Evolutionary conservation across 2,797 vertebrate genomes (phyloP).

Genomic region (Helarctos malayanus): DNA sequence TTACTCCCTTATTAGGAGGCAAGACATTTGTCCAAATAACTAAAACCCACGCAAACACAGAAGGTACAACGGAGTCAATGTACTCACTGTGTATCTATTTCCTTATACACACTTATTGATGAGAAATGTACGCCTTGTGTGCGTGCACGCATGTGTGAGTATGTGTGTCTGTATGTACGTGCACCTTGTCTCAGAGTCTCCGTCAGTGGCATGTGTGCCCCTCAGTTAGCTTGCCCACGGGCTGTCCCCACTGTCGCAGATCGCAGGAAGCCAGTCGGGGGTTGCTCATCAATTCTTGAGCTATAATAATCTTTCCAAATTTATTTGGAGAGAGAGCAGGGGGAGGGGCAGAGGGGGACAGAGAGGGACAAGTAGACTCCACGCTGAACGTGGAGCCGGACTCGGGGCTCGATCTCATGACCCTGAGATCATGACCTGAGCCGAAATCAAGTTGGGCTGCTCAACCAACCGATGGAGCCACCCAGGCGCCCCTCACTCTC

Average conservation of each 20-base stretch:
- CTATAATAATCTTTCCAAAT: neutral
- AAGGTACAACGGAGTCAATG: neutral
- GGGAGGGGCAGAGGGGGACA: neutral
- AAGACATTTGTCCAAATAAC: neutral
- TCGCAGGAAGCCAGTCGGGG: neutral
- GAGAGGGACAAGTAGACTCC: neutral
- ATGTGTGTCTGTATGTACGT: neutral
- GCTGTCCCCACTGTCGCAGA: no score
- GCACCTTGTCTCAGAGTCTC: neutral
- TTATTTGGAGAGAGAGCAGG: neutral
- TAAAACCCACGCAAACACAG: neutral
- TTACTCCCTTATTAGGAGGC: neutral
- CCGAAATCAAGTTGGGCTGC: neutral
- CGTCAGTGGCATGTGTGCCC: no score
- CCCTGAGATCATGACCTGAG: neutral
- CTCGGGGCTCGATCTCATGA: neutral
- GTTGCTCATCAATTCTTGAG: neutral
- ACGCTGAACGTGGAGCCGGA: neutral
- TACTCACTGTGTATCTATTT: neutral
- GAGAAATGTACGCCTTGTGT: neutral
- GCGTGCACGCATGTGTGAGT: neutral
- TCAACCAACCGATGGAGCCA: neutral
- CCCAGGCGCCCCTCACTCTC: neutral
- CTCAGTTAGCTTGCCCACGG: neutral
- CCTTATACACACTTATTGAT: neutral